Evolutionary conservation across 2,888 invertebrate species (phyloP), one percentile per base, ranked within the genome.

Genomic region (Belgica antarctica): DNA sequence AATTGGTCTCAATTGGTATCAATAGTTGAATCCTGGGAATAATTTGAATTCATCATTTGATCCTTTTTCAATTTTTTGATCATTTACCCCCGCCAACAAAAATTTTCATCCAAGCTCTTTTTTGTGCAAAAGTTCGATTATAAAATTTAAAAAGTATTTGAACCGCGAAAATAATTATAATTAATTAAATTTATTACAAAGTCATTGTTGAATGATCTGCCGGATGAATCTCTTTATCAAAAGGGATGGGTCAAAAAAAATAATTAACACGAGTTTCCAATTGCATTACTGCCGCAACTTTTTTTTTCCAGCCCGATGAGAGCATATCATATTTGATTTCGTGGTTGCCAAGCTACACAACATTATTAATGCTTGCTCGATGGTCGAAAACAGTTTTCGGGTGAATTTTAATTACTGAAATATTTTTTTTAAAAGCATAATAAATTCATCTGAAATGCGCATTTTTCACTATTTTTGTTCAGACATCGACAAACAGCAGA

Each of bases 141-240:
- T n/a, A n/a, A n/a, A n/a, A n/a, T n/a, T n/a, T n/a, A 34, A 62
- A 34, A 25, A 8, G n/a, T 36, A 31, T 62, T 62, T 62, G 62
- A 62, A 31, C 62, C 62, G 62, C 36, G 62, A 63, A 63, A 41
- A 63, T 63, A 63, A 63, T 63, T 62, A 62, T 62, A 31, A 62
- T 62, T 62, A 62, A 63, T 63, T 63, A 63, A 63, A 41, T 63
- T 63, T 34, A 63, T 63, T 22, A 22, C 63, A 63, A 22, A 46
- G 63, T 36, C 34, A 62, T 34, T 34, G 62, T 36, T n/a, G 24
- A 22, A 31, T 36, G 19, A 63, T 63, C 28, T 24, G 22, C 25
- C 41, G 24, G 41, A 15, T 36, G 41, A 63, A 63, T 63, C 63
- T 22, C 24, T 62, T 62, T 62, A 62, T 62, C 62, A 62, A 25